Percentiles rank a stretch among this genome's conserved stretches.
phyloP scores from a whole-genome alignment of 2,797 vertebrate genomes.

The Cirrhinus mrigala region DNA sequence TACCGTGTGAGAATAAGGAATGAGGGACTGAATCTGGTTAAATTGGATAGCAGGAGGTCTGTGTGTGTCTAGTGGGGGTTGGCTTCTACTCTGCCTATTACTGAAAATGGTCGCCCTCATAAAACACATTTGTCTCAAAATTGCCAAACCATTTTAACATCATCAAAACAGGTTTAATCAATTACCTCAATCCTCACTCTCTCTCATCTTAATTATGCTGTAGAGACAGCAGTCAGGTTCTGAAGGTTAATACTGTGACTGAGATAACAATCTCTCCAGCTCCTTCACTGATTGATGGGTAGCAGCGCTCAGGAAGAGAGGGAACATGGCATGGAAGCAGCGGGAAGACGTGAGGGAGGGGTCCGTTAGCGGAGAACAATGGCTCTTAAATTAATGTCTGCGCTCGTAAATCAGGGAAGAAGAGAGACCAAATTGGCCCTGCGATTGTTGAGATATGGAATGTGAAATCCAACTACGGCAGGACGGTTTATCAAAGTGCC shows the following conservation, averaged over 20 bases:
- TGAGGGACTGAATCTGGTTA: background rate
- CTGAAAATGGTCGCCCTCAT: conserved; percentile 81
- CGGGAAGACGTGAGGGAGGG: conserved; percentile 63
- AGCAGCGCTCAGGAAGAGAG: conserved; percentile 34
- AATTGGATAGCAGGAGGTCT: conserved; percentile 18
- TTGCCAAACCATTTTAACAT: conserved; percentile 63
- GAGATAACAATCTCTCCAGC: conserved; percentile 80
- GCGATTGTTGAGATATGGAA: conserved; percentile 78
- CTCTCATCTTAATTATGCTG: conserved; percentile 70
- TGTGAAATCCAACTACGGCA: background rate
- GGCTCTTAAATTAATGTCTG: conserved; percentile 84
- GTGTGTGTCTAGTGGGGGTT: conserved; percentile 16
- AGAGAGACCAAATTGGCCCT: conserved; percentile 76
- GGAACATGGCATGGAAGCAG: conserved; percentile 62
- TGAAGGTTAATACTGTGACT: conserved; percentile 79
- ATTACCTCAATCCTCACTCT: conserved; percentile 69
- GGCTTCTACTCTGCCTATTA: conserved; percentile 69
- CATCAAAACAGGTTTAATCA: conserved; percentile 77
- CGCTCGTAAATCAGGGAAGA: conserved; percentile 82
- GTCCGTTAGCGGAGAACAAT: conserved; percentile 79
- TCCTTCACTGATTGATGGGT: conserved; percentile 75
- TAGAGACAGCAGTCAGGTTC: conserved; percentile 72
- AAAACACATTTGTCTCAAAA: conserved; percentile 79
- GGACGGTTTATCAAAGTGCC: conserved; percentile 40
- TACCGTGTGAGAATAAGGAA: conserved; percentile 1